A percentile compares a stretch with the other conserved stretches of the same genome.
Conservation (phyloP, 2,113 vertebrate genomes). For the Psettodes erumei region DNA sequence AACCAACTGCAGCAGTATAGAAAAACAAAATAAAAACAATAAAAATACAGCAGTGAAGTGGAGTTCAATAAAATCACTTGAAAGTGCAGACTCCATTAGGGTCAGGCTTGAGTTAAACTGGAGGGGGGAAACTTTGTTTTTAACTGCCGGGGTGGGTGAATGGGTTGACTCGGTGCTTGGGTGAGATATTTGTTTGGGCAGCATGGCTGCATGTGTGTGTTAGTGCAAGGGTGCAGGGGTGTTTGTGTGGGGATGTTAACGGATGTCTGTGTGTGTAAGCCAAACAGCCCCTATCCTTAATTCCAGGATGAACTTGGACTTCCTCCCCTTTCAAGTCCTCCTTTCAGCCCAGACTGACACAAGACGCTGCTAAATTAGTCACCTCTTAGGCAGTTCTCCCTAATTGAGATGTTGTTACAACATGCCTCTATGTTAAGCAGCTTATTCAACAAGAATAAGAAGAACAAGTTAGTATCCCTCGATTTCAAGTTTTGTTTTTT, state of each 20-base stretch:
- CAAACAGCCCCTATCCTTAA: constrained; percentile 67
- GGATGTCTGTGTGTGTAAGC: constrained; percentile 69
- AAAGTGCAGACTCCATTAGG: constrained; percentile 65
- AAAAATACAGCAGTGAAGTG: constrained; percentile 56
- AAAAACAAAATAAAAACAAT: constrained; percentile 57
- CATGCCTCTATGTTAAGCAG: neutral
- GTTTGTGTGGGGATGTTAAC: constrained; percentile 66
- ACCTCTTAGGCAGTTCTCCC: constrained; percentile 27
- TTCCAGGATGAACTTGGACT: constrained; percentile 69
- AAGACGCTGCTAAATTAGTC: constrained; percentile 51
- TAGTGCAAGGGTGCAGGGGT: constrained; percentile 31
- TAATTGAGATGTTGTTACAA: constrained; percentile 13
- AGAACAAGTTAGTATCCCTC: neutral
- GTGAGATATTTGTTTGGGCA: constrained; percentile 54
- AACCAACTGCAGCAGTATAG: constrained; percentile 34
- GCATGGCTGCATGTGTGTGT: constrained; percentile 20
- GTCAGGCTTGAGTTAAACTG: constrained; percentile 55
- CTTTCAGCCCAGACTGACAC: constrained; percentile 48
- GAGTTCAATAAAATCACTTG: constrained; percentile 70
- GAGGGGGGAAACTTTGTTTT: constrained; percentile 64
- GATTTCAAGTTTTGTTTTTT: neutral
- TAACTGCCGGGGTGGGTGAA: constrained; percentile 61
- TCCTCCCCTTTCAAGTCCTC: constrained; percentile 63
- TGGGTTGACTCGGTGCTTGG: constrained; percentile 58
- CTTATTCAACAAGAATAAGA: neutral